Evolutionary conservation across 2,888 invertebrate species (phyloP).

Genomic region (Drosophila fungiperda): DNA sequence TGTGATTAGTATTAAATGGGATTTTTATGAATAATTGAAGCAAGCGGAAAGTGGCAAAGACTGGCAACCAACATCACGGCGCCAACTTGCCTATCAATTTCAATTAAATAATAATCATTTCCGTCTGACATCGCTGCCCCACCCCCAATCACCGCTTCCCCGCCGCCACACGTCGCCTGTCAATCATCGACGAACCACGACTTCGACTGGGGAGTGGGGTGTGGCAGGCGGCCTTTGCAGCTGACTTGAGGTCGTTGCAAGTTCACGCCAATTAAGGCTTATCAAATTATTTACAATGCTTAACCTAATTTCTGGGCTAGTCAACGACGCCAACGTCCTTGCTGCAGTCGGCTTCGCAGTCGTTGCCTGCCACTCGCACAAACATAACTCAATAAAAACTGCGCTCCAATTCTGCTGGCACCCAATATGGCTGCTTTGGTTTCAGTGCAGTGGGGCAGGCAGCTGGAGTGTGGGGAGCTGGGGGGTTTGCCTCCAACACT

Average conservation of each 20-base stretch:
- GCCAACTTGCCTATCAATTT: constrained; percentile 71
- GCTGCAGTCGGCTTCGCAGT: constrained; percentile 4
- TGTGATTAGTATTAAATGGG: constrained; percentile 76
- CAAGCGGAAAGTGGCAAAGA: constrained; percentile 31
- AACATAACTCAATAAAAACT: constrained; percentile 69
- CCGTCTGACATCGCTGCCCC: constrained; percentile 57
- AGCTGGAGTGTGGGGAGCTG: not conserved
- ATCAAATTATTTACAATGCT: constrained; percentile 84
- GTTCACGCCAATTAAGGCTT: constrained; percentile 82
- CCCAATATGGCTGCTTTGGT: constrained; percentile 47
- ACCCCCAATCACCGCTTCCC: not conserved
- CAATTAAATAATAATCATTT: constrained; percentile 79
- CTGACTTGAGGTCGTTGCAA: constrained; percentile 48
- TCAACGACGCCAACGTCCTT: constrained; percentile 42
- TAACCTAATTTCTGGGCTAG: constrained; percentile 81
- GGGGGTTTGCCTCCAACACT: constrained; percentile 59
- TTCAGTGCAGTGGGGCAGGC: constrained; percentile 10
- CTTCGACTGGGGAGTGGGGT: not conserved
- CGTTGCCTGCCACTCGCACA: not conserved
- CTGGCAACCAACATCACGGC: constrained; percentile 13
- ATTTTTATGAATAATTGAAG: constrained; percentile 74
- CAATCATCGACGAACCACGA: constrained; percentile 65
- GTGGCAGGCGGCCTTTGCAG: constrained; percentile 17
- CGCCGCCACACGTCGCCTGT: constrained; percentile 42
- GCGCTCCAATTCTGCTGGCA: constrained; percentile 58